A percentile compares a stretch with the other conserved stretches of the same genome.
Conservation (phyloP, 2,888 invertebrate species). For the Candidula unifasciata region DNA sequence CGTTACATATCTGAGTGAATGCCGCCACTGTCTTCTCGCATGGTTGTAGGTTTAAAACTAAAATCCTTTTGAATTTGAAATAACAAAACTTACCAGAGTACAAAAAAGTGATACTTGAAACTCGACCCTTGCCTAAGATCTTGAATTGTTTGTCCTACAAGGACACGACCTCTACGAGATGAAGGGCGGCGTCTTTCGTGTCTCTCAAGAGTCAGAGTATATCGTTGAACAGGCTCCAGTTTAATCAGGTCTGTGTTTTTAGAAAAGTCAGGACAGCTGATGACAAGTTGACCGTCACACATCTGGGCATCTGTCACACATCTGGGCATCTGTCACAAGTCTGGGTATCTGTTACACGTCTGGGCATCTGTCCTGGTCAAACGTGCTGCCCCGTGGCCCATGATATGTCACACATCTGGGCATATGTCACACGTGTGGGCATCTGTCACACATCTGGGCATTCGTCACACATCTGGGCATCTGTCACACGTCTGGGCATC, state of each 20-base stretch:
- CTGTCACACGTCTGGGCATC: neutral
- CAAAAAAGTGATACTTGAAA: neutral
- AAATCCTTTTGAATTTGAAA: too few species aligned
- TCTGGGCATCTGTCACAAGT: too few species aligned
- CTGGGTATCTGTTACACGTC: too few species aligned
- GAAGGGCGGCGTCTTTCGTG: neutral
- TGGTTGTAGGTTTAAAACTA: too few species aligned
- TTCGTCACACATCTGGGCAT: neutral
- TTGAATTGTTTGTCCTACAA: slow-evolving; percentile 1
- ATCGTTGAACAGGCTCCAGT: neutral
- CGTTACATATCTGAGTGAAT: too few species aligned
- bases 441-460: neutral
- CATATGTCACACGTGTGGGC: too few species aligned
- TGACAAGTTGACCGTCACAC: neutral
- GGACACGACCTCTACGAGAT: slow-evolving; percentile 12
- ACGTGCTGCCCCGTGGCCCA: too few species aligned
- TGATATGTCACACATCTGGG: neutral
- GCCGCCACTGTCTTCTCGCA: too few species aligned
- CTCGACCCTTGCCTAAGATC: neutral
- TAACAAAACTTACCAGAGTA: neutral
- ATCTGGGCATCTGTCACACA: too few species aligned
- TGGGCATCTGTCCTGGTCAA: too few species aligned
- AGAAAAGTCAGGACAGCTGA: too few species aligned
- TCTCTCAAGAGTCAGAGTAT: neutral
- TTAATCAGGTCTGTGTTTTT: neutral